Evolutionary conservation across 2,797 vertebrate species (phyloP), one percentile per base, ranked within the genome.

Genomic region (Pangasius krempfi): DNA sequence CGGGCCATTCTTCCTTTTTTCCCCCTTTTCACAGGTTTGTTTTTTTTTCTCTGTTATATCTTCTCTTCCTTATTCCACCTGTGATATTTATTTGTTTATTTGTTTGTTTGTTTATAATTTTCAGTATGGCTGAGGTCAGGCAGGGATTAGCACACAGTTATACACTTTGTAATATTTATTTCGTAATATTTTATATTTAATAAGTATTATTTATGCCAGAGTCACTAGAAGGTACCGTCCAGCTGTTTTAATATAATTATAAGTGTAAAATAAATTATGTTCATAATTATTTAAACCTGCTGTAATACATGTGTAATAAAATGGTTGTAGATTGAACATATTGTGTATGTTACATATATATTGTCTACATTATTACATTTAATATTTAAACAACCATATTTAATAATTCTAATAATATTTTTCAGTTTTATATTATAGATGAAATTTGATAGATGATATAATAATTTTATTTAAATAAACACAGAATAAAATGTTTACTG

Each of bases 1-100:
- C 30, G 1, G 83, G 89, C 81, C 85, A 87, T 84, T 90, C 84
- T 78, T 89, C 44, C 10, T 3, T 22, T 14, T 12, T 5, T 0
- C 10, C 5, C 27, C 25, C 44, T 7, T 44, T 83, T 47, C 80
- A 64, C 58, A 62, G 56, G 56, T 83, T 64, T 44, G 80, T 5
- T 18, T 80, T 83, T 64, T 18, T 8, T 4, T 2, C 13, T 47
- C 40, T 62, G 20, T 62, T 62, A 44, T 16, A 47, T 22, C 25
- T 47, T 64, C 16, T 44, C 22, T n/a, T n/a, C 13, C 79, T 27
- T 7, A 60, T 40, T 27, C 58, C 25, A 44, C 56, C 37, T 44
- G 30, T 60, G n/a, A 3, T 37, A 37, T 81, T 80, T 33, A 58
- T 56, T 58, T 27, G 27, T 40, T 58, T 8, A 60, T 52, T n/a